Base-by-base conservation (phyloP, 2,888 invertebrate genomes). In the Girardia tigrina region DNA sequence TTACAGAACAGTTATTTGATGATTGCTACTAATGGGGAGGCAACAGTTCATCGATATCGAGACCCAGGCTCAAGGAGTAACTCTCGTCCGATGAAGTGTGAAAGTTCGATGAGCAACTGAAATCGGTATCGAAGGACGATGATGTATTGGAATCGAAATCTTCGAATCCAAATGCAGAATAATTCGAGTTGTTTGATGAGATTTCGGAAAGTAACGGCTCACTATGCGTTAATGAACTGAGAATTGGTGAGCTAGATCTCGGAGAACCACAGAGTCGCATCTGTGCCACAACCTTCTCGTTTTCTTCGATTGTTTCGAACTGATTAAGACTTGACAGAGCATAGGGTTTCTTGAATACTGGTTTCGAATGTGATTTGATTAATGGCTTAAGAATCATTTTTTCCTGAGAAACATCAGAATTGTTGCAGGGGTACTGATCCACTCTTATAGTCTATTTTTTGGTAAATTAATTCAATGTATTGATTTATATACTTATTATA, bases 81-180 rank as follows among this genome's bases (percentile, higher is more conserved):
- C n/a, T 56, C 20, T 56, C 56, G 23, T 56, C 56, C 2, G 56
- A 56, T 4, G 56, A 56, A 6, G 56, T 56, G 56, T 56, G 56
- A n/a, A 56, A 56, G 23, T 56, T 56, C 4, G 56, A 56, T n/a
- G 56, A 56, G n/a, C 56, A 56, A 16, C 56, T 56, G 56, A 56
- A 56, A 12, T 56, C 56, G 2, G 56, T 56, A 56, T 56, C 56
- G n/a, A 56, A 56, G n/a, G 56, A 56, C n/a, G 56, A 56, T 4
- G 56, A 56, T 12, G 56, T 56, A 6, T n/a, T 56, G 6, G 56
- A 56, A 56, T 56, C 56, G n/a, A 56, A 56, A 56, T 56, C 56
- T n/a, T 56, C 56, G n/a, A 56, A 56, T 56, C 56, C 56, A n/a
- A 56, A 56, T 56, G 56, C 23, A n/a, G 56, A 56, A 56, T 56